Conservation (phyloP, 2,888 invertebrate species). For the Cantharis rufa region DNA sequence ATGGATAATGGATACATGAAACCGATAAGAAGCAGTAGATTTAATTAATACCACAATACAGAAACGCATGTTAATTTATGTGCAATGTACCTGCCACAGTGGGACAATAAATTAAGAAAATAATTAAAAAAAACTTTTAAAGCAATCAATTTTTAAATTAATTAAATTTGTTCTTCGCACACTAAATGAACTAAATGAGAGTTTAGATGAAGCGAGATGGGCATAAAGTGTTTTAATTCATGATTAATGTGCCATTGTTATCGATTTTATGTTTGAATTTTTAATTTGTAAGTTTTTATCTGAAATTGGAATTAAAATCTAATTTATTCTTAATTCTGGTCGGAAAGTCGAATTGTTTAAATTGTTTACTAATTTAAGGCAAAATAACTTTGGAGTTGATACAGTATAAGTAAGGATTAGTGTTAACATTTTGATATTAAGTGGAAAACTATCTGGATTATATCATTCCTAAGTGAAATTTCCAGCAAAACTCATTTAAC, state of each 20-base stretch:
- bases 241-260: not conserved
- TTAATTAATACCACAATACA: not conserved
- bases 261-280: not conserved
- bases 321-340: not conserved
- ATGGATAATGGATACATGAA: not conserved
- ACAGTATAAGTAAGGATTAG: slow-evolving; percentile 1
- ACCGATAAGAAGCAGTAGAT: not conserved
- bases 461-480: slow-evolving; percentile 5
- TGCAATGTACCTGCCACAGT: not conserved
- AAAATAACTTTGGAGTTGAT: not conserved
- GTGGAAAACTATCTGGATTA: slow-evolving; percentile 2
- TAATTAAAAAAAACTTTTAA: not conserved
- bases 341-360: not conserved
- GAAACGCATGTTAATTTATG: not conserved
- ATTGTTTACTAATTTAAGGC: not conserved
- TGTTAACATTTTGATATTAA: not conserved
- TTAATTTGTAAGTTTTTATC: not conserved
- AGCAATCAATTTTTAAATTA: not conserved
- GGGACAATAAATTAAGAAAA: not conserved
- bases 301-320: not conserved
- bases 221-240: not conserved
- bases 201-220: not conserved
- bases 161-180: not conserved
- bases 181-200: not conserved
- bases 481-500: slow-evolving; percentile 6